Conservation (phyloP, 2,888 invertebrate species). For the Diadegma fenestrale region DNA sequence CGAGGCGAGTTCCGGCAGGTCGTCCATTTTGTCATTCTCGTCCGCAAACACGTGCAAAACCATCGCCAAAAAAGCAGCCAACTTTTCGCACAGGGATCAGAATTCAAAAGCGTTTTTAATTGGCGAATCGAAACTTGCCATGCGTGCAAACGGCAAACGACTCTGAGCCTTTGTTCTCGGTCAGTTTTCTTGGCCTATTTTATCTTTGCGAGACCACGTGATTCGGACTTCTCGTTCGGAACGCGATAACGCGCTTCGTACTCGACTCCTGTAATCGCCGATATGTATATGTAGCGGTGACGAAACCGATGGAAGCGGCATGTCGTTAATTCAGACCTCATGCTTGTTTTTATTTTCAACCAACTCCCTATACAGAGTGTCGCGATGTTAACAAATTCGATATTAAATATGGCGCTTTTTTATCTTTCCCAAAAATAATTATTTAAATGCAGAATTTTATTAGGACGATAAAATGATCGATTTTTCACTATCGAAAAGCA, state of each 20-base stretch:
- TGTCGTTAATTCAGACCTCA: conserved; percentile 39
- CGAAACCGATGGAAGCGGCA: conserved; percentile 37
- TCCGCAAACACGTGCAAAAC: not conserved
- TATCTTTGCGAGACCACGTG: conserved; percentile 59
- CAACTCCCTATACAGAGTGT: not conserved
- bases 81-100: not conserved
- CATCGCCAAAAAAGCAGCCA: no score
- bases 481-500: no score
- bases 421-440: no score
- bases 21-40: not conserved
- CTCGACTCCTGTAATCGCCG: conserved; percentile 66
- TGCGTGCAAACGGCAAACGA: conserved; percentile 31
- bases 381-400: not conserved
- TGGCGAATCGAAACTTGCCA: not conserved
- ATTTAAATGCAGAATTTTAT: no score
- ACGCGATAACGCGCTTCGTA: conserved; percentile 57
- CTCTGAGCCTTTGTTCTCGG: conserved; percentile 54
- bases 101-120: not conserved
- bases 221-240: conserved; percentile 46
- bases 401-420: no score
- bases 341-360: conserved; percentile 4
- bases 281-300: conserved; percentile 54
- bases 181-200: conserved; percentile 48
- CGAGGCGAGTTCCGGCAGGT: not conserved
- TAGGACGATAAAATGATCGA: no score